Conservation (phyloP, 2,113 vertebrate species). For the Grallaria varia region DNA sequence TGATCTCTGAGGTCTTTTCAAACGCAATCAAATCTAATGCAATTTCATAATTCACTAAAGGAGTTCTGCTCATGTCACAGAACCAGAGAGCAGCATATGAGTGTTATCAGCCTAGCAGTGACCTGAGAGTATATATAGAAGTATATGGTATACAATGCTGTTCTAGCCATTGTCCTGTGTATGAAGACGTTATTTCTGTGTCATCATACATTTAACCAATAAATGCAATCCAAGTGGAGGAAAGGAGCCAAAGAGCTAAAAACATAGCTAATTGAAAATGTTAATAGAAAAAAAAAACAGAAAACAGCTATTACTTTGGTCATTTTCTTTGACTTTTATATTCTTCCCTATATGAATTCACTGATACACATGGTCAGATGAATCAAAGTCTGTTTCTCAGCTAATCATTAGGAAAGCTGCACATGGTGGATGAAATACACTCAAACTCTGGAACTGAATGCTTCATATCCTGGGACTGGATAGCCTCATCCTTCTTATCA, state of each 20-base stretch:
- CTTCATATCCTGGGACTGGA: background rate
- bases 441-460: background rate
- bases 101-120: background rate
- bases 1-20: no score
- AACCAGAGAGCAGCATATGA: background rate
- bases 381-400: background rate
- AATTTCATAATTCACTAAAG: constrained; percentile 8
- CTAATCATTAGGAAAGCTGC: background rate
- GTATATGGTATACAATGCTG: background rate
- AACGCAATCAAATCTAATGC: no score
- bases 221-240: background rate
- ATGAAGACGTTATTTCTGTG: background rate
- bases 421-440: background rate
- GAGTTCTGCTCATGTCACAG: background rate
- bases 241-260: background rate
- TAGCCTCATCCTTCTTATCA: background rate
- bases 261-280: background rate
- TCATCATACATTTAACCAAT: background rate
- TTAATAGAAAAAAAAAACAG: background rate
- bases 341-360: background rate
- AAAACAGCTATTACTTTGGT: background rate
- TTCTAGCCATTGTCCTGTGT: background rate
- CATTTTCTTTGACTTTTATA: background rate
- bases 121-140: background rate
- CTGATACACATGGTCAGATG: background rate